These are phyloP conservation scores for Clangula hyemalis DNA, from an alignment of 2,797 vertebrate genomes.

Conservation along the genomic window DNA sequence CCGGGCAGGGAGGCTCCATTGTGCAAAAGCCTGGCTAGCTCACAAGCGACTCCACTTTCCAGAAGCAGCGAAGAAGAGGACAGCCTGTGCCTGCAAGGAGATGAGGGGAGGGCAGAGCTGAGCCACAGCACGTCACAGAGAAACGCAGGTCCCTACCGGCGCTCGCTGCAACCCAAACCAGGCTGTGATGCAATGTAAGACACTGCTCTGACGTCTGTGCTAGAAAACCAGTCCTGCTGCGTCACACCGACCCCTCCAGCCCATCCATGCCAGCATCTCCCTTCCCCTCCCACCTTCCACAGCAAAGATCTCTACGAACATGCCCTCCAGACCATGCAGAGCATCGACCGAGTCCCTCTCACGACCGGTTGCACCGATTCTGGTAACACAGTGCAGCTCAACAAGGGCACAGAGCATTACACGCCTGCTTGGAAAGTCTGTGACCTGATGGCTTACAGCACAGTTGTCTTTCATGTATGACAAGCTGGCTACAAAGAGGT, in stretches of 20 bases:
- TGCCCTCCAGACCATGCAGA: neutral
- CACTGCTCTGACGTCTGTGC: neutral
- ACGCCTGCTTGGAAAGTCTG: neutral
- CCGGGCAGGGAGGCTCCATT: neutral
- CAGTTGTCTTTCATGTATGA: neutral
- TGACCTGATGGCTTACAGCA: neutral
- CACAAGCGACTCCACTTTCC: neutral
- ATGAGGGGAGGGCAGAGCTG: neutral
- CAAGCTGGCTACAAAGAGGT: neutral
- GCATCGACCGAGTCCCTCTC: neutral
- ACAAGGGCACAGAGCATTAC: neutral
- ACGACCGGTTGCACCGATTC: neutral
- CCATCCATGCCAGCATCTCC: neutral
- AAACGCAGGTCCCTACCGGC: neutral
- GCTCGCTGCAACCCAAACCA: neutral
- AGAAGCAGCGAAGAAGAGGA: neutral
- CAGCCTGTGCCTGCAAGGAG: neutral
- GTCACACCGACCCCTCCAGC: neutral
- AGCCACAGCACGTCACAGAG: neutral
- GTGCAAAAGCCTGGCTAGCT: neutral
- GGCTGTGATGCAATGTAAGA: neutral
- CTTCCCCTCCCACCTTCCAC: neutral
- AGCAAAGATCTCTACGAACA: neutral
- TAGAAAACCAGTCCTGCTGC: neutral
- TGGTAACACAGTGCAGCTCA: neutral